Conservation (phyloP, 1,140 invertebrate genomes). For the Anoplolepis gracilipes region DNA sequence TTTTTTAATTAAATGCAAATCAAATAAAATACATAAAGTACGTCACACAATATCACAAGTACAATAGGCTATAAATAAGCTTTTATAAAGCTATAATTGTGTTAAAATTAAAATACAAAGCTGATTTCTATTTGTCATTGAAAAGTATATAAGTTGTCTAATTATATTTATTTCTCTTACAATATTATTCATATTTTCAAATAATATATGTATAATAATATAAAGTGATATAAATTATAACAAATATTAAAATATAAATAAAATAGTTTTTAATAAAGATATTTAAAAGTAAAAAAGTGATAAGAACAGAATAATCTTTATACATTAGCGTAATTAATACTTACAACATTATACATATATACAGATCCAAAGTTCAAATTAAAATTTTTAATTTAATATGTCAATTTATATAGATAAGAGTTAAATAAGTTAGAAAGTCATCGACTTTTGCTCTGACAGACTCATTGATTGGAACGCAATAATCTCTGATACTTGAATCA, state of each 20-base stretch:
- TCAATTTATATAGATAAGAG: neutral
- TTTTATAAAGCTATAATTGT: neutral
- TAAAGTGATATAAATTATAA: neutral
- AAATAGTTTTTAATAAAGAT: neutral
- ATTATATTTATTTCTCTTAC: neutral
- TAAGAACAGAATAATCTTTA: neutral
- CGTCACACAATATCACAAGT: neutral
- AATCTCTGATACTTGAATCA: conserved; percentile 6
- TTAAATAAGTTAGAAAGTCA: conserved; percentile 8
- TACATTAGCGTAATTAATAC: neutral
- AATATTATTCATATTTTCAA: conserved; percentile 1
- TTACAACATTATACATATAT: neutral
- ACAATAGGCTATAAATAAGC: too few species aligned
- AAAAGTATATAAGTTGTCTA: neutral
- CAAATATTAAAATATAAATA: neutral
- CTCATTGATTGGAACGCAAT: neutral
- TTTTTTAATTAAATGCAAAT: neutral
- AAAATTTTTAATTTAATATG: conserved; percentile 6
- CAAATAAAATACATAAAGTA: neutral
- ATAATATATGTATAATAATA: neutral
- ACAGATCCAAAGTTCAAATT: neutral
- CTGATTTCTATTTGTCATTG: neutral
- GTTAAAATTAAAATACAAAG: neutral
- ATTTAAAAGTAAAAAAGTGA: neutral
- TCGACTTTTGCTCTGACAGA: conserved; percentile 10